Conservation (phyloP, 1,140 invertebrate species). For the Macrobrachium rosenbergii region DNA sequence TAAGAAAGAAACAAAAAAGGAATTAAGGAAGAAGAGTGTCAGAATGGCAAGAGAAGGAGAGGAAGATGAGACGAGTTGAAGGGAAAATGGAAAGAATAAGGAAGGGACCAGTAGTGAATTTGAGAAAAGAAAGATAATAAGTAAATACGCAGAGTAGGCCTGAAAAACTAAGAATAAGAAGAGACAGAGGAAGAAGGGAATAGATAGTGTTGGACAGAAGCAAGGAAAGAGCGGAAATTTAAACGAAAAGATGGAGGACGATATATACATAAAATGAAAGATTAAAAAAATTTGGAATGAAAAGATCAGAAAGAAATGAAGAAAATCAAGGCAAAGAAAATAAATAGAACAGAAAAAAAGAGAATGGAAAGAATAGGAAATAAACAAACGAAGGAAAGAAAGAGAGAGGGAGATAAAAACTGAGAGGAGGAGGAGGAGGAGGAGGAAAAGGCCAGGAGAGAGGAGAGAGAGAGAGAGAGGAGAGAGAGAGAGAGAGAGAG, state of each 20-base stretch:
- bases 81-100: no score
- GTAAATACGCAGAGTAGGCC: no score
- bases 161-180: not conserved
- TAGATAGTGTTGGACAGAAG: not conserved
- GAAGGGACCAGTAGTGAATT: no score
- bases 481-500: not conserved
- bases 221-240: not conserved
- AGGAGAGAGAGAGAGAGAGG: not conserved
- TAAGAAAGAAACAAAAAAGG: no score
- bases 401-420: not conserved
- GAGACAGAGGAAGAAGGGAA: not conserved
- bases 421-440: not conserved
- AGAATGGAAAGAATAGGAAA: no score
- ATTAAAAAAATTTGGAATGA: not conserved
- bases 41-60: no score
- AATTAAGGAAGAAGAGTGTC: no score
- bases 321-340: not conserved
- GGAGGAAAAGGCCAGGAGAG: no score
- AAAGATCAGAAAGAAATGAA: not conserved
- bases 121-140: no score
- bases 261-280: no score
- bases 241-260: not conserved
- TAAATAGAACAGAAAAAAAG: no score
- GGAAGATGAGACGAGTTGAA: no score
- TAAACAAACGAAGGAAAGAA: not conserved